Percentiles rank a stretch among this genome's conserved stretches.
phyloP scores from a whole-genome alignment of 2,797 vertebrate genomes.

The Xiphorhynchus erythropygius region DNA sequence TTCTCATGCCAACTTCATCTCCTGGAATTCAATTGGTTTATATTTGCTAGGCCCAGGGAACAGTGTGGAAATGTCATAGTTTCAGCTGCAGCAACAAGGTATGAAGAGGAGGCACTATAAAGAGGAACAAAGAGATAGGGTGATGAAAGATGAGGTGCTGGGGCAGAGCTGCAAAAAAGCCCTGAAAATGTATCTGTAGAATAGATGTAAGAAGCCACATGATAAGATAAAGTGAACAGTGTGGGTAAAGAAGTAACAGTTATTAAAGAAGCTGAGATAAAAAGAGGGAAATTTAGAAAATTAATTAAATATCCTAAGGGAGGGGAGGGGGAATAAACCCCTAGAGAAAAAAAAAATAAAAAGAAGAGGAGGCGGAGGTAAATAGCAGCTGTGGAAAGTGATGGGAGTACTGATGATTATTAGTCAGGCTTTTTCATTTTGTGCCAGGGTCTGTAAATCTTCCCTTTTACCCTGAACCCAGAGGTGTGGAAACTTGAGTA shows the following conservation, averaged over 20 bases:
- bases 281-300: conserved; percentile 41
- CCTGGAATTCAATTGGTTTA: conserved; percentile 24
- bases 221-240: conserved; percentile 49
- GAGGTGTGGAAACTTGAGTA: conserved; percentile 14
- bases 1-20: background rate
- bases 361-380: background rate
- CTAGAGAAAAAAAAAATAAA: background rate
- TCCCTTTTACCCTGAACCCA: background rate
- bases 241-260: conserved; percentile 16
- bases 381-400: conserved; percentile 45
- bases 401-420: background rate
- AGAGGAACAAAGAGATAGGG: conserved; percentile 5
- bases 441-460: conserved; percentile 45
- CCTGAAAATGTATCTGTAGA: background rate
- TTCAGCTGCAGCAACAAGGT: conserved; percentile 2
- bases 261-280: conserved; percentile 48
- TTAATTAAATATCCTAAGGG: conserved; percentile 48
- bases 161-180: background rate
- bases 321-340: background rate
- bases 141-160: conserved; percentile 19
- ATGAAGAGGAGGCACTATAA: conserved; percentile 10
- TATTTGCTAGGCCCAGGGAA: background rate
- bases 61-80: background rate
- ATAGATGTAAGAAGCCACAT: conserved; percentile 46
- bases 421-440: conserved; percentile 27